Evolutionary conservation across 2,113 vertebrate species (phyloP).

Genomic region (Pampusana beccarii): DNA sequence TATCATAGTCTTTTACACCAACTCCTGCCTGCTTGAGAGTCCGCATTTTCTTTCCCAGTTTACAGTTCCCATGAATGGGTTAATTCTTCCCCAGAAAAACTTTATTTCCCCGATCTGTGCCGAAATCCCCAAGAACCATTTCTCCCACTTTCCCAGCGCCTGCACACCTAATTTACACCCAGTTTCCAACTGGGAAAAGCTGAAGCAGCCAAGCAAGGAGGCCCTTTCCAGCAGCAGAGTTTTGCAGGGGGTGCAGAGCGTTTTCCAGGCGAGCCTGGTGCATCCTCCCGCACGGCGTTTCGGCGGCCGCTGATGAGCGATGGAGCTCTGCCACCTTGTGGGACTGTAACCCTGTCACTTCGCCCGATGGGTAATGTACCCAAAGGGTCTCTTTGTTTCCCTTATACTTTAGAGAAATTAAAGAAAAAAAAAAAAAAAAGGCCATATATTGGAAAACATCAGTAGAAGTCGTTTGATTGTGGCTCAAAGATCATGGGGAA

Average conservation of each 20-base stretch:
- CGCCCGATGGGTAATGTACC: rapidly evolving
- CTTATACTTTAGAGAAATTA: neutral
- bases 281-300: rapidly evolving
- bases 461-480: rapidly evolving
- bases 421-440: neutral
- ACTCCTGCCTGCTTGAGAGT: rapidly evolving
- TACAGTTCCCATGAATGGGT: rapidly evolving
- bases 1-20: rapidly evolving
- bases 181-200: neutral
- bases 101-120: neutral
- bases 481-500: rapidly evolving
- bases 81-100: no score
- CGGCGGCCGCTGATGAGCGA: neutral
- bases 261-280: neutral
- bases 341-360: neutral
- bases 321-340: constrained; percentile 61
- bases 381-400: neutral
- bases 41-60: neutral
- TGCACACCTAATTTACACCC: rapidly evolving
- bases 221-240: rapidly evolving
- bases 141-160: neutral
- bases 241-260: neutral
- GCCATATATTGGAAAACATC: rapidly evolving
- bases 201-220: neutral
- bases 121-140: rapidly evolving